Evolutionary conservation across 1,140 invertebrate genomes (phyloP), one percentile per base, ranked within the genome.

Genomic region (Alviniconcha marisindica): DNA sequence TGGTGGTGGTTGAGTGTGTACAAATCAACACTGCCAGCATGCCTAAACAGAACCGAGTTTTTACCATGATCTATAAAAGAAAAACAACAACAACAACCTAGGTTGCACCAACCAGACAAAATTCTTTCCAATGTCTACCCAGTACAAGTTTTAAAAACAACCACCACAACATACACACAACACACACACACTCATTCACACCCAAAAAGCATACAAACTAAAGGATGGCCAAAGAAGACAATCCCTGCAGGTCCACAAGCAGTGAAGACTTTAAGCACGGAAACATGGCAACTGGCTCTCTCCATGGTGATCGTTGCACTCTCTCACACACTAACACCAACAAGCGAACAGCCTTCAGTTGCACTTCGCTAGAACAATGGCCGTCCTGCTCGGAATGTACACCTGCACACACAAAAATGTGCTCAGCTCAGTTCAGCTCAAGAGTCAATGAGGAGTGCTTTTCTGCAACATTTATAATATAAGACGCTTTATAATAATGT

Each of bases 381-480:
- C 95, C 81, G 95, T 95, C 77, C 96, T 94, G 92, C 94, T 94
- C 15, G 96, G 96, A 87, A 95, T 94, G 91, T 96, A 96, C 15
- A 95, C 92, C 93, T 56, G 71, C 73, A 74, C 40, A 18, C 18
- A 73, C 33, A 60, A 63, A 10, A 7, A 24, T 38, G 3, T 60
- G 14, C 31, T 31, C 28, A 7, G 24, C 24, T 42, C n/a, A 42
- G 28, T n/a, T 10, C 24, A 77, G 3, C 40, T 4, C 38, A 31
- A 18, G 1, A n/a, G 51, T 36, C 1, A 44, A 4, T 48, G 15
- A 31, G 48, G n/a, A 10, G 10, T 54, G 48, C 48, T 3, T 36
- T 66, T 28, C 40, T 56, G 18, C 28, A 38, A 38, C n/a, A 42
- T n/a, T 66, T 24, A 5, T 1, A 66, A 63, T 24, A 21, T 24